Conservation (phyloP, 2,888 invertebrate genomes). For the Agrotis puta region DNA sequence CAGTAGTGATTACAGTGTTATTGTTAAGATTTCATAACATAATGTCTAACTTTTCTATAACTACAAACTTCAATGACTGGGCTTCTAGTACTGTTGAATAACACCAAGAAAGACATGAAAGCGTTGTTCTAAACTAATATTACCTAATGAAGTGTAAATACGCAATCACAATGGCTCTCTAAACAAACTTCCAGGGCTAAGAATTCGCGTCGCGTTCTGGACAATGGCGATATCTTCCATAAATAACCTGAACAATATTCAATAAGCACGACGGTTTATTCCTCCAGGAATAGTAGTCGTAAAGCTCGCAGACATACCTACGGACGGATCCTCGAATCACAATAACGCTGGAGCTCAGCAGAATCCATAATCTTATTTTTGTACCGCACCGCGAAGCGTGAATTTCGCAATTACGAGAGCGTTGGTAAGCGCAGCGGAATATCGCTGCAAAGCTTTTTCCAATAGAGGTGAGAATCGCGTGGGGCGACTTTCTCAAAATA, state of each 20-base stretch:
- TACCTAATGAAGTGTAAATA: slow-evolving; percentile 52
- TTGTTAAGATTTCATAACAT: slow-evolving; percentile 35
- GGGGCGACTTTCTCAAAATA: slow-evolving; percentile 84
- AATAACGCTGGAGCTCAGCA: slow-evolving; percentile 90
- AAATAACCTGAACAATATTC: slow-evolving; percentile 89
- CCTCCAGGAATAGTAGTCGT: slow-evolving; percentile 90
- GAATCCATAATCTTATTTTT: slow-evolving; percentile 92
- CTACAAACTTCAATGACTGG: slow-evolving; percentile 16
- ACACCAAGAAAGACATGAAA: slow-evolving; percentile 49
- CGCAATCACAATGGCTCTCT: slow-evolving; percentile 56
- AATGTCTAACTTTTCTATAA: slow-evolving; percentile 27
- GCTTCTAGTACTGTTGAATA: slow-evolving; percentile 38
- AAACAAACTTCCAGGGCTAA: slow-evolving; percentile 77
- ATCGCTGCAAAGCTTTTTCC: slow-evolving; percentile 73
- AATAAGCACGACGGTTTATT: slow-evolving; percentile 88
- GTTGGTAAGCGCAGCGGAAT: slow-evolving; percentile 73
- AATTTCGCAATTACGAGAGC: slow-evolving; percentile 90
- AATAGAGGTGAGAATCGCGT: slow-evolving; percentile 79
- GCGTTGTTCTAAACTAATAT: slow-evolving; percentile 40
- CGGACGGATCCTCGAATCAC: slow-evolving; percentile 91
- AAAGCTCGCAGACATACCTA: slow-evolving; percentile 90
- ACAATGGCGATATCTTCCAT: slow-evolving; percentile 88
- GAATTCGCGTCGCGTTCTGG: slow-evolving; percentile 76
- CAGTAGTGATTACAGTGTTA: slow-evolving; percentile 22
- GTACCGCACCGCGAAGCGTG: slow-evolving; percentile 91